Evolutionary conservation across 2,888 invertebrate genomes (phyloP).

Genomic region (Mimas tiliae): DNA sequence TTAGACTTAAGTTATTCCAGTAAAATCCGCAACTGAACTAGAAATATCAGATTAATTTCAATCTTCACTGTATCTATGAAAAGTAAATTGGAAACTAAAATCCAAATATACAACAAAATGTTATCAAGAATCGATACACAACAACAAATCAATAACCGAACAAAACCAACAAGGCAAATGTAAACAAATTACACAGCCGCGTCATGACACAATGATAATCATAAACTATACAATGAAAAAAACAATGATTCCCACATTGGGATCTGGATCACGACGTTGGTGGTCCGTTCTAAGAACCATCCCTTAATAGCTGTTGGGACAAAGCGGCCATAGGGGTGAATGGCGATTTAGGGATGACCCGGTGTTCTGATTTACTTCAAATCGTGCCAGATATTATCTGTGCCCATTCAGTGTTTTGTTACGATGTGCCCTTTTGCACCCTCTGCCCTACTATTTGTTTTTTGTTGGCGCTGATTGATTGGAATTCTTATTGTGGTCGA

Average conservation of each 20-base stretch:
- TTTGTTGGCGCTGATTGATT: constrained; percentile 37
- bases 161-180: constrained; percentile 49
- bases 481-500: background rate
- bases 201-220: constrained; percentile 52
- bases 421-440: constrained; percentile 41
- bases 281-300: constrained; percentile 77
- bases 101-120: background rate
- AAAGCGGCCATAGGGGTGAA: constrained; percentile 60
- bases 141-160: constrained; percentile 20
- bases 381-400: constrained; percentile 78
- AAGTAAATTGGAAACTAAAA: too few species aligned
- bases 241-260: constrained; percentile 58
- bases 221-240: constrained; percentile 47
- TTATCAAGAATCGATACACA: background rate
- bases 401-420: constrained; percentile 71
- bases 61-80: too few species aligned
- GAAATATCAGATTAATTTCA: too few species aligned
- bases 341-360: constrained; percentile 65
- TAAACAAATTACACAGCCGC: constrained; percentile 72
- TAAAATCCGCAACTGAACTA: too few species aligned
- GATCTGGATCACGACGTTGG: constrained; percentile 73
- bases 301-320: constrained; percentile 62
- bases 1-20: too few species aligned
- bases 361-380: constrained; percentile 78
- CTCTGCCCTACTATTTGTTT: constrained; percentile 49